Percentiles rank a stretch among this genome's conserved stretches.
phyloP scores from a whole-genome alignment of 2,888 invertebrate species.

The Agonum fuliginosum region DNA sequence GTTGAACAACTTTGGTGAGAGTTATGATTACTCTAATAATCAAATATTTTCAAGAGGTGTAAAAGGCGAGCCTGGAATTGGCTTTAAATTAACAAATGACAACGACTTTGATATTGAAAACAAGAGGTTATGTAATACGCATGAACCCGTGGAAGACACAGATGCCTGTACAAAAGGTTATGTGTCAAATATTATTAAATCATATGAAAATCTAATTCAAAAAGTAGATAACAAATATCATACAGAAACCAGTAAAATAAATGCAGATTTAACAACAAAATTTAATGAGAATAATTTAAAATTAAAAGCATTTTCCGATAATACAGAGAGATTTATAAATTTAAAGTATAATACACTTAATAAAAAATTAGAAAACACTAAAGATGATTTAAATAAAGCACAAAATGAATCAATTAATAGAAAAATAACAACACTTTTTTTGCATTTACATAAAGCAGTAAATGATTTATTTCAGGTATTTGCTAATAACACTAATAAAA shows the following conservation, averaged over 20 bases:
- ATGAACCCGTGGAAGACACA: background rate
- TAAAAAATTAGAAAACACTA: background rate
- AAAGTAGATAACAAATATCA: background rate
- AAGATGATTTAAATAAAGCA: background rate
- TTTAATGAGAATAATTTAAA: background rate
- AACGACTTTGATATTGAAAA: conserved; percentile 11
- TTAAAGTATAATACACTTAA: background rate
- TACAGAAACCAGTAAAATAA: background rate
- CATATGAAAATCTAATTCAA: background rate
- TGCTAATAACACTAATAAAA: background rate
- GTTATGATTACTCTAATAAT: background rate
- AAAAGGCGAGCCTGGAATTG: conserved; percentile 6
- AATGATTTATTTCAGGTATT: background rate
- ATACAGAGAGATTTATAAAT: background rate
- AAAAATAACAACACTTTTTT: background rate
- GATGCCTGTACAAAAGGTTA: background rate
- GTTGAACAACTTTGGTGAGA: background rate
- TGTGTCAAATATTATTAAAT: background rate
- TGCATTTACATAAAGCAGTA: background rate
- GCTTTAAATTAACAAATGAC: conserved; percentile 5
- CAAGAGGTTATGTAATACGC: background rate
- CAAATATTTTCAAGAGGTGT: background rate
- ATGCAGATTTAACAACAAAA: background rate
- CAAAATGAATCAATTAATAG: background rate
- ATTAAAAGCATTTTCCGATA: background rate